phyloP scores from a whole-genome alignment of 2,113 vertebrate genomes.

The Talpa occidentalis region DNA sequence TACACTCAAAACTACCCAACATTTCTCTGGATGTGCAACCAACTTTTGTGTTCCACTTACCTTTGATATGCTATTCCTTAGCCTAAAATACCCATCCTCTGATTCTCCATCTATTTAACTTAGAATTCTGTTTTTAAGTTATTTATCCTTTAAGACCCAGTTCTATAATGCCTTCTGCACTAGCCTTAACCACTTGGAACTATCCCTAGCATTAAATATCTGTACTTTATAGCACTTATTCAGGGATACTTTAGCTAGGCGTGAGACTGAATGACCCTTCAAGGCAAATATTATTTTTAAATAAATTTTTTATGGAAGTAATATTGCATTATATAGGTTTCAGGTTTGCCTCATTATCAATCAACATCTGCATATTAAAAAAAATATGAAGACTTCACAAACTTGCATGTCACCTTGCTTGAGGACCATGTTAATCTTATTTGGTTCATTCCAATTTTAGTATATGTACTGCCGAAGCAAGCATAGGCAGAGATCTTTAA shows the following conservation, averaged over 20 bases:
- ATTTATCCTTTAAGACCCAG: background rate
- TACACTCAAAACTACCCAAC: background rate
- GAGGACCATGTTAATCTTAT: too few relatives aligned
- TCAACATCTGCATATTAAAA: too few relatives aligned
- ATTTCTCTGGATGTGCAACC: background rate
- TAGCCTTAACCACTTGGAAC: background rate
- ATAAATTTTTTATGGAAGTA: too few relatives aligned
- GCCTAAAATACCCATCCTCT: background rate
- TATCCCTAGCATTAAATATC: background rate
- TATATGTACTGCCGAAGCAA: too few relatives aligned
- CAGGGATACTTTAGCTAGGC: background rate
- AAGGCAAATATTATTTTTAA: background rate
- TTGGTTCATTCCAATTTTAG: too few relatives aligned
- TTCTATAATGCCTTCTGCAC: background rate
- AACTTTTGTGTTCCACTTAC: background rate
- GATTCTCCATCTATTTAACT: background rate
- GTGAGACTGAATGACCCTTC: too few relatives aligned
- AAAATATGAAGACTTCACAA: too few relatives aligned
- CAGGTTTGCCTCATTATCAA: too few relatives aligned
- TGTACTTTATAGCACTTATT: conserved; percentile 6
- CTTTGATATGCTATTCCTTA: background rate
- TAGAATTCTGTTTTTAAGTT: background rate
- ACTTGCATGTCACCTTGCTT: too few relatives aligned
- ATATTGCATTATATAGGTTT: too few relatives aligned
- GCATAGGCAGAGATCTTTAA: background rate